These are phyloP conservation scores for Mizuhopecten yessoensis DNA, from an alignment of 1,140 invertebrate species.

Conservation along the genomic window DNA sequence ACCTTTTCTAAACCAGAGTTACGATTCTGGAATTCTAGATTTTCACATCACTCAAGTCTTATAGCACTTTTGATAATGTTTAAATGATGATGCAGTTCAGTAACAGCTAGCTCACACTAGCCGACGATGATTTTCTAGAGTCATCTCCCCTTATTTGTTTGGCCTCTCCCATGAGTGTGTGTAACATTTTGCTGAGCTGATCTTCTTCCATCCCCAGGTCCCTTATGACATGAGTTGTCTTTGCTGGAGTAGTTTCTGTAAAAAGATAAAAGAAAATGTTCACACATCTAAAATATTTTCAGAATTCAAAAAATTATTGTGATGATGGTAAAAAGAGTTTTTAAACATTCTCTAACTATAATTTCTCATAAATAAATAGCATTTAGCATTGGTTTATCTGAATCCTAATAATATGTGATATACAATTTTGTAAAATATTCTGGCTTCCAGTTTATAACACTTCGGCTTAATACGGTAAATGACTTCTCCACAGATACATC, in stretches of 20 bases:
- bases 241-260: slow-evolving; percentile 44
- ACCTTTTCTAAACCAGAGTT: not conserved
- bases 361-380: too few species aligned
- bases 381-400: too few species aligned
- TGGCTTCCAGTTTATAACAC: too few species aligned
- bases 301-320: too few species aligned
- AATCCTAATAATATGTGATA: too few species aligned
- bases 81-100: not conserved
- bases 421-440: too few species aligned
- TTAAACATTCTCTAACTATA: too few species aligned
- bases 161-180: slow-evolving; percentile 79
- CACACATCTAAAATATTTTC: not conserved
- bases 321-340: too few species aligned
- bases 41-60: not conserved
- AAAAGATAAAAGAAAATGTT: not conserved
- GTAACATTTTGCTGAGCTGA: slow-evolving; percentile 78
- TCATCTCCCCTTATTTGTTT: slow-evolving; percentile 78
- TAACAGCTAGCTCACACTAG: not conserved
- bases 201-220: slow-evolving; percentile 76
- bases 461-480: too few species aligned
- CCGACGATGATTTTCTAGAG: slow-evolving; percentile 30
- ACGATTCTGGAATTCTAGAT: not conserved
- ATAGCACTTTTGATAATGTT: slow-evolving; percentile 34
- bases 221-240: slow-evolving; percentile 64
- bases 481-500: too few species aligned